phyloP scores from a whole-genome alignment of 1,140 invertebrate genomes.

The Macrostomum lignano region DNA sequence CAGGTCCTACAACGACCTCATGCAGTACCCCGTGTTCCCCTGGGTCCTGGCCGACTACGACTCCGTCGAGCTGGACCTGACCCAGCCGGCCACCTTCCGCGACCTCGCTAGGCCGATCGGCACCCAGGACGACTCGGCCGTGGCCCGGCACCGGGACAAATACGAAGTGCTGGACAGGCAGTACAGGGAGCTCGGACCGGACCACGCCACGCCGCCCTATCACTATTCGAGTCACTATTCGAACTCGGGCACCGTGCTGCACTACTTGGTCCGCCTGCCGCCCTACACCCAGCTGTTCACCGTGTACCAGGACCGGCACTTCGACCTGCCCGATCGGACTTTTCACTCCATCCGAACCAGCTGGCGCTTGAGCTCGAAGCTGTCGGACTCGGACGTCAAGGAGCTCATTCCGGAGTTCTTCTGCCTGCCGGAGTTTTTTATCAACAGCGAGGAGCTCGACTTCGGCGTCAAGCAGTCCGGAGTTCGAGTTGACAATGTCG shows the following conservation, averaged over 20 bases:
- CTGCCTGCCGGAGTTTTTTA: slow-evolving; percentile 59
- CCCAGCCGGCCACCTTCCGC: slow-evolving; percentile 20
- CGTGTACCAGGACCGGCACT: slow-evolving; percentile 46
- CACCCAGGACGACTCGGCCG: slow-evolving; percentile 40
- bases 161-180: background rate
- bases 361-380: slow-evolving; percentile 53
- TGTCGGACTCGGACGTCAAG: slow-evolving; percentile 80
- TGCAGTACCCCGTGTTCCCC: slow-evolving; percentile 64
- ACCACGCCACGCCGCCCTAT: slow-evolving; percentile 34
- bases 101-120: slow-evolving; percentile 4
- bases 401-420: slow-evolving; percentile 82
- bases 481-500: slow-evolving; percentile 36
- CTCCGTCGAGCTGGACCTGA: slow-evolving; percentile 24
- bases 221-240: slow-evolving; percentile 87
- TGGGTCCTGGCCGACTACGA: slow-evolving; percentile 47
- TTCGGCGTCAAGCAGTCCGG: slow-evolving; percentile 57
- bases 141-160: slow-evolving; percentile 54
- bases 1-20: slow-evolving; percentile 57
- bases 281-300: slow-evolving; percentile 74
- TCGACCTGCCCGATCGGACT: slow-evolving; percentile 70
- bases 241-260: slow-evolving; percentile 66
- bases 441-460: slow-evolving; percentile 54
- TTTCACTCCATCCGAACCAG: slow-evolving; percentile 65
- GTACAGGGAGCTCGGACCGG: slow-evolving; percentile 31
- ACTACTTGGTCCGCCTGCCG: slow-evolving; percentile 61